Evolutionary conservation across 30 jellyfish, hydroid and myxozoan species (phyloP).

Genomic region (Pseudorhiza aurosa): DNA sequence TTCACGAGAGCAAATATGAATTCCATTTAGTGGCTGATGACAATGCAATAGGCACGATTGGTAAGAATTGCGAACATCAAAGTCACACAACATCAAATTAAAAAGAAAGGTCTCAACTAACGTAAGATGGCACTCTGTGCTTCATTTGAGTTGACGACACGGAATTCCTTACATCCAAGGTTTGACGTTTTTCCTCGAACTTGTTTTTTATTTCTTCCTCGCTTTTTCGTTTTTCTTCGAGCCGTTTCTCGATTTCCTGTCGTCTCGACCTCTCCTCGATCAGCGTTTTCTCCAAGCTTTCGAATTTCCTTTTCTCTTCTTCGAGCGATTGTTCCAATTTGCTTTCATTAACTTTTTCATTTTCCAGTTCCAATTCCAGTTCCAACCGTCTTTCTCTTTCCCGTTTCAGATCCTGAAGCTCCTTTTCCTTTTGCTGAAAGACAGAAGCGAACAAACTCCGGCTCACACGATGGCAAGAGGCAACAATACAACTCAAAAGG

Average conservation of each 20-base stretch:
- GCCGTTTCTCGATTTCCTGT: slow-evolving; percentile 77
- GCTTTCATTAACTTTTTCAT: slow-evolving; percentile 81
- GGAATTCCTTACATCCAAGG: slow-evolving; percentile 18
- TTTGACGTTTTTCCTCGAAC: slow-evolving; percentile 20
- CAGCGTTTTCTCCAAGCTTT: slow-evolving; percentile 72
- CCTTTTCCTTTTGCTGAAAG: slow-evolving; percentile 91
- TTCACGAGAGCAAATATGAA: too few relatives aligned
- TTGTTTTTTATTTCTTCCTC: slow-evolving; percentile 36
- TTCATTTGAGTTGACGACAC: slow-evolving; percentile 58
- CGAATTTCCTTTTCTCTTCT: slow-evolving; percentile 83
- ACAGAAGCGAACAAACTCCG: too few relatives aligned
- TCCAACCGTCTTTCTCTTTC: slow-evolving; percentile 88
- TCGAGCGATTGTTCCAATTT: slow-evolving; percentile 76
- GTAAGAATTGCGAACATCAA: too few relatives aligned
- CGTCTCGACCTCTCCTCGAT: slow-evolving; percentile 85
- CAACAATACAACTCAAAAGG: too few relatives aligned
- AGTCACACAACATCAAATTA: too few relatives aligned
- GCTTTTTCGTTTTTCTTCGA: slow-evolving; percentile 50
- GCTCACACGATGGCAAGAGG: too few relatives aligned
- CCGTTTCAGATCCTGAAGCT: slow-evolving; percentile 81
- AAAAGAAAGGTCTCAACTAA: slow-evolving; percentile 51
- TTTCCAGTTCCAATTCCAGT: slow-evolving; percentile 71
- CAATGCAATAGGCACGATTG: too few relatives aligned
- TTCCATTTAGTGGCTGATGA: too few relatives aligned
- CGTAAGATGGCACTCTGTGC: slow-evolving; percentile 91